Percentiles rank a stretch among this genome's conserved stretches.
Conservation (phyloP, 1,140 invertebrate species). For the Ctenoplectra terminalis region DNA sequence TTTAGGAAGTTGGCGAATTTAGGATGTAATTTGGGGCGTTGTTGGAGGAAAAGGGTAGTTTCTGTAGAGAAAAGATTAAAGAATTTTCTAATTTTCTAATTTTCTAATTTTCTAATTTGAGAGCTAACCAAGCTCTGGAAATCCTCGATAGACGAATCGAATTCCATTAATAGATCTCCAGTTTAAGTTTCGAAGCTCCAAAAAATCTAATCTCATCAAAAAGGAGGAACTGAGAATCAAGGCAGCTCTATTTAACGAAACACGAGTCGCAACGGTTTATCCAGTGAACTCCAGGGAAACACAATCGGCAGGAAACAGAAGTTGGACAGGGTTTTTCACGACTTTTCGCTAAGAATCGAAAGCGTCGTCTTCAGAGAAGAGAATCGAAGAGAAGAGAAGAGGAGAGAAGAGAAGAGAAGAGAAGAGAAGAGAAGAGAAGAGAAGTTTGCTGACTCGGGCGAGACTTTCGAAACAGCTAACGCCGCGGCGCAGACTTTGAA, state of each 20-base stretch:
- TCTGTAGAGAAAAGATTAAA: too few species aligned
- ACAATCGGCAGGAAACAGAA: background rate
- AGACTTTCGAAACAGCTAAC: constrained; percentile 15
- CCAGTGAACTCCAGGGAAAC: background rate
- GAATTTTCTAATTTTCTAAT: too few species aligned
- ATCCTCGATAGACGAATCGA: too few species aligned
- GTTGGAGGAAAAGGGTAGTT: too few species aligned
- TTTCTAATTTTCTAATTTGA: too few species aligned
- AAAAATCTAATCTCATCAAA: background rate
- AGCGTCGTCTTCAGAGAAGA: background rate
- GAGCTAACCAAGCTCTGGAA: too few species aligned
- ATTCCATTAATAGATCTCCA: too few species aligned
- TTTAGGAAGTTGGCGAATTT: too few species aligned
- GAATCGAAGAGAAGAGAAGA: background rate
- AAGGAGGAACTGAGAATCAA: background rate
- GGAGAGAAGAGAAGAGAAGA: background rate
- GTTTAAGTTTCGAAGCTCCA: background rate
- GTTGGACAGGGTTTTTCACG: background rate
- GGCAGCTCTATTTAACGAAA: background rate
- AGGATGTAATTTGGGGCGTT: too few species aligned
- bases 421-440: background rate
- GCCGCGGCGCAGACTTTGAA: constrained; percentile 22
- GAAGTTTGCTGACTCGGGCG: constrained; percentile 40
- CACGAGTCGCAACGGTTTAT: background rate
- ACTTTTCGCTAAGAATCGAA: constrained; percentile 20